These are phyloP conservation scores for Ornithoptera priamus DNA, from an alignment of 2,888 invertebrate species.

Conservation along the genomic window DNA sequence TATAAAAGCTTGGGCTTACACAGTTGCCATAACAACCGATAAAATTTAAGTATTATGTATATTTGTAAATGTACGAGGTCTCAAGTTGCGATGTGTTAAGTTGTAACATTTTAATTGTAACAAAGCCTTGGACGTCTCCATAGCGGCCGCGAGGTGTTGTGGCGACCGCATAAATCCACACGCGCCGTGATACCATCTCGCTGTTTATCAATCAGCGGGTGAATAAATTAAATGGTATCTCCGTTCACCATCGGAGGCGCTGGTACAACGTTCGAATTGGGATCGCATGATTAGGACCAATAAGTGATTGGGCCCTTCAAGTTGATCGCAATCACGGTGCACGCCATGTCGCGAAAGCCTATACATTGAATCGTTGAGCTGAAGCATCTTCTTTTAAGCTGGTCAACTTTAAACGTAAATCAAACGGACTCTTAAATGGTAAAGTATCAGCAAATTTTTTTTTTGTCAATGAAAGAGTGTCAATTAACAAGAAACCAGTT, in stretches of 20 bases:
- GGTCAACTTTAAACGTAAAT: too few relatives aligned
- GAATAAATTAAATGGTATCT: slow-evolving; percentile 50
- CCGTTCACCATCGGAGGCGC: slow-evolving; percentile 37
- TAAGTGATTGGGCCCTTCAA: slow-evolving; percentile 34
- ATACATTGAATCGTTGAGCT: too few relatives aligned
- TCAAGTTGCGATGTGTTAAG: background rate
- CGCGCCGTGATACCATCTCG: slow-evolving; percentile 45
- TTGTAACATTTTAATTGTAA: slow-evolving; percentile 25
- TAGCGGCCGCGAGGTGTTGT: slow-evolving; percentile 42
- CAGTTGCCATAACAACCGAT: too few relatives aligned
- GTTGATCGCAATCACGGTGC: slow-evolving; percentile 30
- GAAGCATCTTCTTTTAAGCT: too few relatives aligned
- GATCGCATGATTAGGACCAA: slow-evolving; percentile 48
- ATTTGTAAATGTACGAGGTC: too few relatives aligned
- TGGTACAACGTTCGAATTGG: slow-evolving; percentile 46
- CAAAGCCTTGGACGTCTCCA: slow-evolving; percentile 37
- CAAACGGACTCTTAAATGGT: too few relatives aligned
- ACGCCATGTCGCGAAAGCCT: background rate
- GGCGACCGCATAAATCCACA: slow-evolving; percentile 47
- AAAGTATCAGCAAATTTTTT: too few relatives aligned
- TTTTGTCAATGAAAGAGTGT: too few relatives aligned
- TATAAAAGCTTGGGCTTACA: too few relatives aligned
- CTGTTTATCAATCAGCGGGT: slow-evolving; percentile 49
- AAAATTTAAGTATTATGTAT: too few relatives aligned
- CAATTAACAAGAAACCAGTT: too few relatives aligned